Base-by-base conservation (phyloP, 23 tunicate genomes). In the Halocynthia aurantium region DNA sequence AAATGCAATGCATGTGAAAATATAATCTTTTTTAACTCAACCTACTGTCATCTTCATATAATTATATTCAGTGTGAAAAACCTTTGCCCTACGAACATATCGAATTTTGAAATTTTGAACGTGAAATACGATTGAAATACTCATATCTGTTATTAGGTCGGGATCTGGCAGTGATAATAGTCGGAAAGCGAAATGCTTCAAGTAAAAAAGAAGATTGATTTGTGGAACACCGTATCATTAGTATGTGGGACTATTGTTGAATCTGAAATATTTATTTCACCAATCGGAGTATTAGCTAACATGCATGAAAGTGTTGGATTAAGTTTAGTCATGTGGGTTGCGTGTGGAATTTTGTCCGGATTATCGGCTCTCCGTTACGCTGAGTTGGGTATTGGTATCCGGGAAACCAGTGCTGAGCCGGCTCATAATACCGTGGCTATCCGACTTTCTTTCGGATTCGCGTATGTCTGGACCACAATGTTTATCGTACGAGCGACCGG, bases 191-290 rank as follows among this genome's bases (percentile, higher is more conserved):
- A 67, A 18, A 67, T 12, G 18, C 18, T 67, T 67, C 18, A 10
- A 8, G 8, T 67, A 18, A 67, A 67, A 67, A 67, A 67, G 71
- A 67, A 67, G 22, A 12, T 67, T 10, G 71, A 22, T 9, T 12
- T 67, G 18, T 67, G 13, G 13, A 67, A 10, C 18, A 9, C 21
- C 13, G 19, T 67, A 12, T 9, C 21, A 12, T 22, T 67, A 12
- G 9, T 67, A 8, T 18, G 19, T 55, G 83, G 83, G 8, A 80
- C 75, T 51, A 80, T 80, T 76, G 58, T 80, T 31, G 83, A 76
- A 7, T 80, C 83, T 7, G 83, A 76, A 53, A 80, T 80, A n/a
- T 80, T 80, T 69, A 52, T 69, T 80, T 80, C 83, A 6, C 83
- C 83, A 11, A 69, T 76, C 64, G 83, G 83, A 6, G 70, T 80